These are phyloP conservation scores for Orthosia gothica DNA, from an alignment of 2,888 invertebrate genomes.

Conservation along the genomic window DNA sequence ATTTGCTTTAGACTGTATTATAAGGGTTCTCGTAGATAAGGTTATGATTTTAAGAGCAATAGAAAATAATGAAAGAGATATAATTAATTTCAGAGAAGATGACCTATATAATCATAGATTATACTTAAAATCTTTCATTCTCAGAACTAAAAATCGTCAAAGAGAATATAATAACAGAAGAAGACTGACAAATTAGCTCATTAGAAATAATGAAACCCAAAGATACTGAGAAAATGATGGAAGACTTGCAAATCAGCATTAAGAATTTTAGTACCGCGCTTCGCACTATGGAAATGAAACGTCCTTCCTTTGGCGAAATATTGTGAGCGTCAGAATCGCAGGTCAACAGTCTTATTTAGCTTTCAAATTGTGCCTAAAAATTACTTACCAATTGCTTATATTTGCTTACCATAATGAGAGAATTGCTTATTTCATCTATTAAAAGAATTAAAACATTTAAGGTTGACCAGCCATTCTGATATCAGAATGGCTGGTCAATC, in stretches of 20 bases:
- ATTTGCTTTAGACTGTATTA: slow-evolving; percentile 25
- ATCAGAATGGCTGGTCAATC: too few relatives aligned
- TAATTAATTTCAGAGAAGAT: background rate
- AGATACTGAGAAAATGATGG: slow-evolving; percentile 54
- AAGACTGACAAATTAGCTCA: slow-evolving; percentile 48
- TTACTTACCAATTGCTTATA: too few relatives aligned
- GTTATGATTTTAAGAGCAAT: background rate
- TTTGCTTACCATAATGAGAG: too few relatives aligned
- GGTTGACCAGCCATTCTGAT: too few relatives aligned
- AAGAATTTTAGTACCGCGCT: slow-evolving; percentile 46
- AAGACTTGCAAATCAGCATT: slow-evolving; percentile 60
- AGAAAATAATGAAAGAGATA: too few relatives aligned
- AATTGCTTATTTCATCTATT: too few relatives aligned
- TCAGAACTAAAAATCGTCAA: slow-evolving; percentile 13
- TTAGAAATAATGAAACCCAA: slow-evolving; percentile 49
- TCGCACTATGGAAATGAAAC: slow-evolving; percentile 61
- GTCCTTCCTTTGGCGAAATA: slow-evolving; percentile 45
- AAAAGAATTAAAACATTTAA: too few relatives aligned
- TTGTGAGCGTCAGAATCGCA: too few relatives aligned
- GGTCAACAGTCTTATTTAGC: too few relatives aligned
- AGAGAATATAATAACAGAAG: slow-evolving; percentile 33
- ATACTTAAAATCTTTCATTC: slow-evolving; percentile 9
- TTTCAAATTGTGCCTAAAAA: too few relatives aligned
- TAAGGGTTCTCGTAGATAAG: background rate
- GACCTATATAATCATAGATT: background rate